Evolutionary conservation across 1,140 invertebrate genomes (phyloP), one percentile per base, ranked within the genome.

Genomic region (Polypedilum pembai): DNA sequence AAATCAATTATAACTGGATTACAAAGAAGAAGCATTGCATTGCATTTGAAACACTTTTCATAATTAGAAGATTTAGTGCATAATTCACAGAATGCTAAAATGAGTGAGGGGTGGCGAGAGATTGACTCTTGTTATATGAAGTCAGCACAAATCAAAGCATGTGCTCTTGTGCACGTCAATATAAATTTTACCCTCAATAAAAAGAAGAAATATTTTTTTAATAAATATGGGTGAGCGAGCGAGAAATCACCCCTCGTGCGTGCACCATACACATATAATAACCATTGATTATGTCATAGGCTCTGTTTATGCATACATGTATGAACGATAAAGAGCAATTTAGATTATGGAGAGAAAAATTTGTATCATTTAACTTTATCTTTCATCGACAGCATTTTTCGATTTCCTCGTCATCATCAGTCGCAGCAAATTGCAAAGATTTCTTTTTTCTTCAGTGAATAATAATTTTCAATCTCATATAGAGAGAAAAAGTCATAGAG

Each of bases 291-390:
- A 69, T 69, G 65, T 69, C 20, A 56, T 56, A 56, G 45, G 15
- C 17, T 21, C 17, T 7, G 7, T 69, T 20, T 18, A 21, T 69
- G 65, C 17, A 8, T 69, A 21, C 18, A 69, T 21, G 65, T 18
- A 69, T 69, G 17, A 15, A 69, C 65, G 65, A 69, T 69, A 69
- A 21, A 69, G 65, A 69, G 65, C 65, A 69, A 69, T 69, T 69
- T 69, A 69, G 65, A 69, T 69, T 69, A 69, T 69, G 18, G 65
- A 69, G 45, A 56, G n/a, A 45, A 45, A 69, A 69, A 69, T 69
- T 69, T 69, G 65, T 69, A 69, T 69, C 65, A 69, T 69, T 69
- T 69, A 69, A 69, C 65, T 69, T 69, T 69, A 69, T 69, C 65
- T 18, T 33, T 20, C 17, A 21, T 69, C 65, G 20, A 69, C 65